phyloP scores from a whole-genome alignment of 2,113 vertebrate species.

The Eptatretus burgeri region DNA sequence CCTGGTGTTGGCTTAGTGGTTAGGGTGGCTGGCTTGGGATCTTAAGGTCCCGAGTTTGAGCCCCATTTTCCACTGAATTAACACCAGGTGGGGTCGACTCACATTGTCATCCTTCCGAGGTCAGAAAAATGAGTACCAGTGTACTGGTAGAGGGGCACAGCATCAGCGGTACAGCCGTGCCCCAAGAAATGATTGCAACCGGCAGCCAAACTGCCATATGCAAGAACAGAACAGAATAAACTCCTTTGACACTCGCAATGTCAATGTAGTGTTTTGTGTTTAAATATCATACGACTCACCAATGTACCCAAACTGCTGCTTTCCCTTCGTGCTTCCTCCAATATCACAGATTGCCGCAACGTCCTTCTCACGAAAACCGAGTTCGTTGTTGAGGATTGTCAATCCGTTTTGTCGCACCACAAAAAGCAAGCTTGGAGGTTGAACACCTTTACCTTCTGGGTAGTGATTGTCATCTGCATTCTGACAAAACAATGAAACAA shows the following conservation, averaged over 20 bases:
- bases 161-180: no score
- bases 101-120: no score
- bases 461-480: slow-evolving; percentile 34
- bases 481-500: slow-evolving; percentile 12
- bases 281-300: slow-evolving; percentile 13
- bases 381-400: slow-evolving; percentile 27
- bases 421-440: slow-evolving; percentile 21
- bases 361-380: slow-evolving; percentile 23
- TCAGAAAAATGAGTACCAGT: no score
- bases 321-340: slow-evolving; percentile 31
- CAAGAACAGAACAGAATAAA: no score
- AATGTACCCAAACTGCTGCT: slow-evolving; percentile 30
- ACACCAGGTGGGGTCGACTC: no score
- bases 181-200: no score
- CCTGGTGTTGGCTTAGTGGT: no score
- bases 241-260: neutral
- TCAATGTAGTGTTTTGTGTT: neutral
- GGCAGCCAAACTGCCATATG: no score
- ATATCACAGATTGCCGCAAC: slow-evolving; percentile 28
- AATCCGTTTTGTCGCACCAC: slow-evolving; percentile 23
- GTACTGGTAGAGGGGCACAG: no score
- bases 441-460: slow-evolving; percentile 7
- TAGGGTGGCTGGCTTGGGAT: no score
- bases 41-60: no score
- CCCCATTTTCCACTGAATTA: no score